These are phyloP conservation scores for Thereuonema tuberculata DNA, from an alignment of 1,140 invertebrate species.

Conservation along the genomic window DNA sequence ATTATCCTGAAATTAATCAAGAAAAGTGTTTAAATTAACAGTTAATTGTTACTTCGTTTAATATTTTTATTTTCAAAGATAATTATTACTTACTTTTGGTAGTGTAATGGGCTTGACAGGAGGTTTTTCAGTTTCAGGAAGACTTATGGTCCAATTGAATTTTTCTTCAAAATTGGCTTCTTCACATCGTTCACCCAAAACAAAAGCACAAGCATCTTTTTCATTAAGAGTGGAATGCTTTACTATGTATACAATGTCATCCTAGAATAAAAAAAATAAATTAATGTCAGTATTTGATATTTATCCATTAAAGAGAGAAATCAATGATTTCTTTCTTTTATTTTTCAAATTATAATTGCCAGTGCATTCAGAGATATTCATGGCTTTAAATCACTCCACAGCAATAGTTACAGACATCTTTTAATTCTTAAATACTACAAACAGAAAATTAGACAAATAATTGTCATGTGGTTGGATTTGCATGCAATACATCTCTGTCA, in stretches of 20 bases:
- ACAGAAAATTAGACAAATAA: too few relatives aligned
- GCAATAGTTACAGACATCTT: too few relatives aligned
- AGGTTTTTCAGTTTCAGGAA: conserved; percentile 75
- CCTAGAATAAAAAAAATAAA: neutral
- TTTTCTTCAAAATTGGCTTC: conserved; percentile 48
- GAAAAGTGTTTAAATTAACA: neutral
- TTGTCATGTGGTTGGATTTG: too few relatives aligned
- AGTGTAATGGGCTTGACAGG: conserved; percentile 36
- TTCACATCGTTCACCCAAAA: conserved; percentile 78
- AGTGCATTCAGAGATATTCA: too few relatives aligned
- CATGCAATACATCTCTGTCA: too few relatives aligned
- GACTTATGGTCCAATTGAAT: conserved; percentile 77
- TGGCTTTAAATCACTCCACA: too few relatives aligned
- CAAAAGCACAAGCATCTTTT: conserved; percentile 77
- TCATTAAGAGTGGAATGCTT: conserved; percentile 42
- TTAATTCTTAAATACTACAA: too few relatives aligned
- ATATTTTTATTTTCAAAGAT: too few relatives aligned
- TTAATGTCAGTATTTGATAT: too few relatives aligned
- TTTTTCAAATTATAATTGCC: too few relatives aligned
- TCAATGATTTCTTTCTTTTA: too few relatives aligned
- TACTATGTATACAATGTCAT: neutral
- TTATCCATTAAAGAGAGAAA: too few relatives aligned
- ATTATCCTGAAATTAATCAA: neutral
- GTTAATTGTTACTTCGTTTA: neutral
- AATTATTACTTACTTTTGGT: conserved; percentile 31